Conservation (phyloP, 2,888 invertebrate species). For the Drosophila formosana region DNA sequence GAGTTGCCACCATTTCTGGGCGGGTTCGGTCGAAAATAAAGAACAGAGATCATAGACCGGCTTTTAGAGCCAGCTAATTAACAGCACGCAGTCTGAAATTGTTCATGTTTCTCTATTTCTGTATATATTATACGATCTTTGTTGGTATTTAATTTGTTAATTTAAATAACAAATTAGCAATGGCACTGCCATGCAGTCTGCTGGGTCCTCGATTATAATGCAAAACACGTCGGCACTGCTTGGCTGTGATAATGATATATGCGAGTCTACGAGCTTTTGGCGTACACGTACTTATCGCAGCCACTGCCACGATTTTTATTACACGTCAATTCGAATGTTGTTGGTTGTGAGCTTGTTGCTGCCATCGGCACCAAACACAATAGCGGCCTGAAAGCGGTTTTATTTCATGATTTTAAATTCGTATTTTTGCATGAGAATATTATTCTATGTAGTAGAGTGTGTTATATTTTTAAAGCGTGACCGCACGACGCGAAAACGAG, state of each 20-base stretch:
- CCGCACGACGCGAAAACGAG: conserved; percentile 60
- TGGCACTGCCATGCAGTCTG: conserved; percentile 72
- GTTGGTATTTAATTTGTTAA: conserved; percentile 30
- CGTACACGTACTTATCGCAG: conserved; percentile 34
- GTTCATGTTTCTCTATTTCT: conserved; percentile 9
- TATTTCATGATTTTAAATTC: conserved; percentile 24
- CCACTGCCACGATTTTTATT: conserved; percentile 50
- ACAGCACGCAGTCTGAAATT: conserved; percentile 31
- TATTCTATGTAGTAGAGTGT: conserved; percentile 15
- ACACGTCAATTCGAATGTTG: conserved; percentile 48
- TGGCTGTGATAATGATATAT: conserved; percentile 53
- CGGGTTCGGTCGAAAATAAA: conserved; percentile 3
- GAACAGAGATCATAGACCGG: conserved; percentile 14
- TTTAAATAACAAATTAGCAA: conserved; percentile 70
- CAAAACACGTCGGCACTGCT: conserved; percentile 62
- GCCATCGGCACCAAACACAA: conserved; percentile 43
- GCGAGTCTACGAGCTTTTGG: conserved; percentile 7
- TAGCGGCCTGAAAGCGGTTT: conserved; percentile 34
- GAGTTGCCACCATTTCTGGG: conserved; percentile 1
- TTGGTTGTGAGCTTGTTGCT: conserved; percentile 65
- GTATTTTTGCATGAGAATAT: conserved; percentile 38
- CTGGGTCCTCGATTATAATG: conserved; percentile 64
- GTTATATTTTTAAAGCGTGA: conserved; percentile 78
- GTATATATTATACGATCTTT: conserved; percentile 27
- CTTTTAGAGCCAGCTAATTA: conserved; percentile 51